These are phyloP conservation scores for Scaptomyza hsui DNA, from an alignment of 1,140 invertebrate genomes.

Conservation along the genomic window DNA sequence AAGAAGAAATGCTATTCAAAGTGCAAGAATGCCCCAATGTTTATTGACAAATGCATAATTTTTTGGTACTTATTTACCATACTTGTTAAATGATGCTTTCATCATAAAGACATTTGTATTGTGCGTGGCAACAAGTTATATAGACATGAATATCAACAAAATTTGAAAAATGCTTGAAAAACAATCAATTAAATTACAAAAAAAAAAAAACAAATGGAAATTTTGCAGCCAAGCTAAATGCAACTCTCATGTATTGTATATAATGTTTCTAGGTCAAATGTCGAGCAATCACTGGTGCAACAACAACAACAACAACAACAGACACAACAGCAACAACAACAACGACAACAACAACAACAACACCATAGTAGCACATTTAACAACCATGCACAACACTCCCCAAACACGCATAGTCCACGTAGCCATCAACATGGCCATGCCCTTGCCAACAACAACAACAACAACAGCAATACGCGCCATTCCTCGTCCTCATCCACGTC, in stretches of 20 bases:
- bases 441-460: slow-evolving; percentile 52
- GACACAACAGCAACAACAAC: slow-evolving; percentile 53
- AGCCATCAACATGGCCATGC: slow-evolving; percentile 42
- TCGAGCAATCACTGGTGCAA: slow-evolving; percentile 83
- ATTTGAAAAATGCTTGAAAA: slow-evolving; percentile 61
- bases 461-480: slow-evolving; percentile 42
- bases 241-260: slow-evolving; percentile 66
- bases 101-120: too few species aligned
- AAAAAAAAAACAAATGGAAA: slow-evolving; percentile 39
- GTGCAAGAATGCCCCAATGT: too few species aligned
- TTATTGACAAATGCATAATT: too few species aligned
- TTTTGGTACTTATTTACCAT: too few species aligned
- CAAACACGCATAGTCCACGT: slow-evolving; percentile 50
- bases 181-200: slow-evolving; percentile 20
- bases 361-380: slow-evolving; percentile 69
- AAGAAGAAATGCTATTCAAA: too few species aligned
- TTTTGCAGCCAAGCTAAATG: slow-evolving; percentile 52
- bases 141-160: slow-evolving; percentile 41
- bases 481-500: slow-evolving; percentile 21
- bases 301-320: slow-evolving; percentile 71
- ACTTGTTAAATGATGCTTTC: not conserved
- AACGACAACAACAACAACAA: slow-evolving; percentile 64
- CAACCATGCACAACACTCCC: slow-evolving; percentile 60
- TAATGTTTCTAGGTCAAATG: slow-evolving; percentile 84
- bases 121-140: slow-evolving; percentile 14